These are phyloP conservation scores for Ostrea denselamellosa DNA, from an alignment of 1,140 invertebrate species.

Conservation along the genomic window DNA sequence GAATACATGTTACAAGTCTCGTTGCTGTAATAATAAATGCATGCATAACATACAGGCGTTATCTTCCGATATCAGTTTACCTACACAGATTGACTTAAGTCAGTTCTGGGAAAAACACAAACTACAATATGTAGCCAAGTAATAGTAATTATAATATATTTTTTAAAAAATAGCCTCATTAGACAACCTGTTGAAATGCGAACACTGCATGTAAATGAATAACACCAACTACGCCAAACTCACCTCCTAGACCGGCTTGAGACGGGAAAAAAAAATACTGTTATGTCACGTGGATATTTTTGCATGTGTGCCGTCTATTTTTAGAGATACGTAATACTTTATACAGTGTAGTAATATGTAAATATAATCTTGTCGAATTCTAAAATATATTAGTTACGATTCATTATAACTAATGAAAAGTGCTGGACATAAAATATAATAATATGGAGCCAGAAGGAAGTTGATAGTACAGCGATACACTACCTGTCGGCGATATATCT, in stretches of 20 bases:
- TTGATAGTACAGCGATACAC: no score
- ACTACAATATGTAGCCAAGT: no score
- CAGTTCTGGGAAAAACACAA: no score
- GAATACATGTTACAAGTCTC: not conserved
- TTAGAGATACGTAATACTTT: constrained; percentile 33
- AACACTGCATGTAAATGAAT: not conserved
- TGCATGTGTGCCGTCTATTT: constrained; percentile 10
- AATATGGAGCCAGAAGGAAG: no score
- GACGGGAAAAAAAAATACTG: not conserved
- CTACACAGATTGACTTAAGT: not conserved
- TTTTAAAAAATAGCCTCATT: no score
- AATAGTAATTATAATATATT: no score
- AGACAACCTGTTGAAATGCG: not conserved
- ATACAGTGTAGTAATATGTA: not conserved
- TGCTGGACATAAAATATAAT: not conserved
- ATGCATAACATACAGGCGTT: not conserved
- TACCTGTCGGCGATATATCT: not conserved
- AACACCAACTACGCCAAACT: not conserved
- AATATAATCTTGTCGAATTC: not conserved
- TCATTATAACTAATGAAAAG: not conserved
- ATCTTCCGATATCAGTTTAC: not conserved
- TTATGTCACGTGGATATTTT: not conserved
- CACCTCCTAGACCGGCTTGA: not conserved
- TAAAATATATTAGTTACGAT: not conserved
- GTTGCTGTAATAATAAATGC: no score